These are phyloP conservation scores for Euphonia xanthogaster DNA, from an alignment of 2,797 vertebrate genomes.

Conservation along the genomic window DNA sequence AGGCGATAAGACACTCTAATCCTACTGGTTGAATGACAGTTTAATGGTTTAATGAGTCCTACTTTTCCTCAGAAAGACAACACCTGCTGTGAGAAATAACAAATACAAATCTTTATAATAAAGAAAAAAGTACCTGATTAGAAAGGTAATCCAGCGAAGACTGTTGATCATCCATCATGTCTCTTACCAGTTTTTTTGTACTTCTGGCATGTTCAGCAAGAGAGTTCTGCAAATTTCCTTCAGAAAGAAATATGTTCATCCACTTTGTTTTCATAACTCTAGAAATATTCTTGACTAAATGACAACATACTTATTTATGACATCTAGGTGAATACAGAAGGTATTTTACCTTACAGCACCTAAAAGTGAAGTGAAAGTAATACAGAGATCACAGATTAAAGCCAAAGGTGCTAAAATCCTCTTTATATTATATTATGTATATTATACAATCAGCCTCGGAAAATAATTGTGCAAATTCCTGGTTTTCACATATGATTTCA, in stretches of 20 bases:
- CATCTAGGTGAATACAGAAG: neutral
- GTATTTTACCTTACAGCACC: neutral
- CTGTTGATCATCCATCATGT: conserved; percentile 91
- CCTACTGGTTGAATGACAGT: neutral
- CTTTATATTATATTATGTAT: neutral
- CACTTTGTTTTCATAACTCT: neutral
- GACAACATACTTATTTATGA: neutral
- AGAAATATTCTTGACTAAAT: neutral
- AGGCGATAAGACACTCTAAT: neutral
- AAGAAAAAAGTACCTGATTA: conserved; percentile 78
- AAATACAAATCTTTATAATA: neutral
- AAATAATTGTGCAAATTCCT: neutral
- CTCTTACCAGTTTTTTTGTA: conserved; percentile 87
- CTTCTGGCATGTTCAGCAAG: conserved; percentile 86
- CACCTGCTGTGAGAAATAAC: neutral
- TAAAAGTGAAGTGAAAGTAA: neutral
- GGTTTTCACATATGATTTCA: too few species aligned
- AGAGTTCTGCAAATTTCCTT: conserved; percentile 89
- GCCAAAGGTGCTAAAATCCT: neutral
- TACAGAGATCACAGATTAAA: neutral
- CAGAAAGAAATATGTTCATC: conserved; percentile 44
- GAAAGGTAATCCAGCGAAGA: conserved; percentile 87
- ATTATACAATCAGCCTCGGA: too few species aligned
- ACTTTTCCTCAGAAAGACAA: neutral
- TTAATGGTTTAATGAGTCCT: neutral